Percentiles rank a stretch among this genome's conserved stretches.
Conservation (phyloP, 2,113 vertebrate genomes). For the Hylia prasina region DNA sequence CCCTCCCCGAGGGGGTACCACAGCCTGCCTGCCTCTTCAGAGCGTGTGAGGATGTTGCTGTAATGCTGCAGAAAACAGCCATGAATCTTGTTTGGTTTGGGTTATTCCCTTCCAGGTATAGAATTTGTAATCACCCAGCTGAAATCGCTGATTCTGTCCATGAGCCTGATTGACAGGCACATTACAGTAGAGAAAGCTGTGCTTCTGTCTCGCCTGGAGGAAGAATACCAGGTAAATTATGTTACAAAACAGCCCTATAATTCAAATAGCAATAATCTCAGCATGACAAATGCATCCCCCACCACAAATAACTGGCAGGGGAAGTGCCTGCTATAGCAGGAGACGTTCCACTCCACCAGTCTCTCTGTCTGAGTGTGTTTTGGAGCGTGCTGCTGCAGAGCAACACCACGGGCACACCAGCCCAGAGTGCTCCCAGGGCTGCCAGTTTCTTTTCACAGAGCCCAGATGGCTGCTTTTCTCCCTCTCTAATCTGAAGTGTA, state of each 20-base stretch:
- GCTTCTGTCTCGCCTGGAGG: slow-evolving; percentile 90
- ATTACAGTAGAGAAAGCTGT: slow-evolving; percentile 92
- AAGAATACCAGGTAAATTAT: slow-evolving; percentile 90
- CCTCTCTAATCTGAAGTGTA: background rate
- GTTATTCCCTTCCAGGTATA: slow-evolving; percentile 76
- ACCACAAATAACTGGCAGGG: slow-evolving; percentile 22
- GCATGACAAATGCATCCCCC: slow-evolving; percentile 17
- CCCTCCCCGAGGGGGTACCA: background rate
- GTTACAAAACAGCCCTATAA: slow-evolving; percentile 13
- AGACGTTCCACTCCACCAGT: slow-evolving; percentile 5
- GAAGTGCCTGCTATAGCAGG: slow-evolving; percentile 11
- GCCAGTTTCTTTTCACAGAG: background rate
- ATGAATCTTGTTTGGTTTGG: background rate
- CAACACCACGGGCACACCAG: background rate
- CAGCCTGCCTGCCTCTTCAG: background rate
- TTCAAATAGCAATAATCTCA: slow-evolving; percentile 50
- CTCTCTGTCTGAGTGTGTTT: background rate
- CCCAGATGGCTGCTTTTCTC: slow-evolving; percentile 21
- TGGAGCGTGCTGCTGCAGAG: background rate
- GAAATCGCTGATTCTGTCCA: slow-evolving; percentile 89
- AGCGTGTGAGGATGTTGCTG: background rate
- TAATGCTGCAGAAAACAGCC: background rate
- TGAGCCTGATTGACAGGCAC: slow-evolving; percentile 86
- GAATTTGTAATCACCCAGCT: slow-evolving; percentile 92
- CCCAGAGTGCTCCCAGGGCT: background rate